Conservation (phyloP, 2,797 vertebrate species). For the Rhabdophis nuchalis region DNA sequence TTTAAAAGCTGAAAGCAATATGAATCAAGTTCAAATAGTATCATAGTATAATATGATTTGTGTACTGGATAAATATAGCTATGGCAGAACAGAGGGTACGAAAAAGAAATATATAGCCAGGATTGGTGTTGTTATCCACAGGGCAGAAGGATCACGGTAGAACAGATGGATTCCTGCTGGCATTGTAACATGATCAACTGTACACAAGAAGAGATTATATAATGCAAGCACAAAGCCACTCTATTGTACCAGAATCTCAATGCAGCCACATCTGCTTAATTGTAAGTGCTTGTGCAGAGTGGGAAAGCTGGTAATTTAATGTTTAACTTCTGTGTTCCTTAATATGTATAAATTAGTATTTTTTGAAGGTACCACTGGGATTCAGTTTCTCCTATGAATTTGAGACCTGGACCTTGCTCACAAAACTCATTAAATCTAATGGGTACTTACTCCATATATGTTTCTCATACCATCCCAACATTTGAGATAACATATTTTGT, state of each 20-base stretch:
- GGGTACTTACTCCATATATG: background rate
- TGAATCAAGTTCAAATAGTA: background rate
- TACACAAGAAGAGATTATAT: conserved; percentile 7
- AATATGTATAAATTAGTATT: background rate
- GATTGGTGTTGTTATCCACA: background rate
- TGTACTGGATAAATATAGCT: background rate
- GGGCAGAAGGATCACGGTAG: conserved; percentile 3
- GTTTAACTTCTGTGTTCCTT: background rate
- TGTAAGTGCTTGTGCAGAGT: background rate
- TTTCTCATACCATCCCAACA: background rate
- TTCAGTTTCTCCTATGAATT: background rate
- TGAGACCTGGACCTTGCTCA: background rate
- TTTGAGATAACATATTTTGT: background rate
- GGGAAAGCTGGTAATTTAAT: background rate
- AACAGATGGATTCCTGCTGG: conserved; percentile 8
- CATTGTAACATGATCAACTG: conserved; percentile 12
- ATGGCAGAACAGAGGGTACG: background rate
- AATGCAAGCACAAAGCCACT: background rate
- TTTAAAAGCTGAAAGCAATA: background rate
- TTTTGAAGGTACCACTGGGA: background rate
- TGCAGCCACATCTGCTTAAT: conserved; percentile 12
- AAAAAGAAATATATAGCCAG: background rate
- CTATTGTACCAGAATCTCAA: background rate
- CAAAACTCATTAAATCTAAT: background rate
- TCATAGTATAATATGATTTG: background rate